A percentile compares a stretch with the other conserved stretches of the same genome.
These are phyloP conservation scores for Sebastes kiyomatsui DNA, from an alignment of 2,797 vertebrate genomes.

Conservation along the genomic window DNA sequence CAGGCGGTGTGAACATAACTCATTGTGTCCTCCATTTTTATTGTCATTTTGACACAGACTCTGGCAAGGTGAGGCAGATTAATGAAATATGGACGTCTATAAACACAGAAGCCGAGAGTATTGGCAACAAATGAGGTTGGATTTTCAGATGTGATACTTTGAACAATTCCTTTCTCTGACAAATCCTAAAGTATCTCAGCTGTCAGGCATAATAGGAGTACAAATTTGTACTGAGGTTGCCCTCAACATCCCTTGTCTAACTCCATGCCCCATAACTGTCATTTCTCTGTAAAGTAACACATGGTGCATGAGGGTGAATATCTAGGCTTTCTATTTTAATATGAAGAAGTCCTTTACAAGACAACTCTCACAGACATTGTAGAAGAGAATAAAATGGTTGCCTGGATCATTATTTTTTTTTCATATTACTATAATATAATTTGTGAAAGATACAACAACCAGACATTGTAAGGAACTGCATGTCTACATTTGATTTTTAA, in stretches of 20 bases:
- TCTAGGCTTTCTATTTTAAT: conserved; percentile 20
- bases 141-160: conserved; percentile 6
- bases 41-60: conserved; percentile 33
- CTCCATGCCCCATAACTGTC: conserved; percentile 57
- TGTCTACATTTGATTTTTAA: neutral
- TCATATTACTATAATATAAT: neutral
- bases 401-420: neutral
- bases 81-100: conserved; percentile 49
- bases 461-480: neutral
- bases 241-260: conserved; percentile 41
- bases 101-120: conserved; percentile 13
- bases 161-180: conserved; percentile 28
- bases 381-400: neutral
- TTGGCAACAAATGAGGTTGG: conserved; percentile 17
- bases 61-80: conserved; percentile 50
- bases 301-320: conserved; percentile 10
- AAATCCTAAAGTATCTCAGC: conserved; percentile 42
- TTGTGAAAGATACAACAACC: neutral
- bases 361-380: neutral
- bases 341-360: neutral
- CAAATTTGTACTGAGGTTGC: conserved; percentile 51
- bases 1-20: conserved; percentile 14
- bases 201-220: conserved; percentile 58
- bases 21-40: conserved; percentile 40
- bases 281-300: conserved; percentile 36